Evolutionary conservation across 1,140 invertebrate genomes (phyloP), one percentile per base, ranked within the genome.

Genomic region (Lethocerus indicus): DNA sequence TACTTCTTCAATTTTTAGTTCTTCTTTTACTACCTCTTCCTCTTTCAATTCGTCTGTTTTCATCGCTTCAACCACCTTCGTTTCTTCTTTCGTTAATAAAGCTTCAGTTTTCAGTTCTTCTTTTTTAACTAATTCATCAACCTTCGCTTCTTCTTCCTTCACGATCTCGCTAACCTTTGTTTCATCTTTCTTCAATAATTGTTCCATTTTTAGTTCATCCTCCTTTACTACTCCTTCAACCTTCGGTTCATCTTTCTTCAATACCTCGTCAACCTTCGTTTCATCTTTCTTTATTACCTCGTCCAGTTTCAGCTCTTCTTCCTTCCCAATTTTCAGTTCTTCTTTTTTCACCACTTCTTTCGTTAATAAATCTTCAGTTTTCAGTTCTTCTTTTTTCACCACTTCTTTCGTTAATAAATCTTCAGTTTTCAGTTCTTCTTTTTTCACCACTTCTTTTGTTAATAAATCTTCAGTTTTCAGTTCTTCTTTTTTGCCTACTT

Each of bases 381-480:
- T 41, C n/a, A 42, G 12, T 16, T 21, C n/a, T 40, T 46, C 16
- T 42, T 18, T 29, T 40, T 32, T 54, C 44, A 41, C 46, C 47
- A 16, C 37, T 14, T 39, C 32, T n/a, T 45, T 27, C 16, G 14
- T n/a, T 14, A 28, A 9, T 2, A 32, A 21, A 13, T 47, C 45
- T 25, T 0, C 27, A 47, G 3, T 24, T 48, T 37, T 27, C 20
- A 16, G 16, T 3, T 14, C 24, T 18, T 14, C 2, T 28, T 16
- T n/a, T n/a, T n/a, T n/a, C n/a, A n/a, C n/a, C n/a, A n/a, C n/a
- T n/a, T n/a, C n/a, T n/a, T n/a, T n/a, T n/a, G n/a, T n/a, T n/a
- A n/a, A n/a, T n/a, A n/a, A n/a, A n/a, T n/a, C n/a, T n/a, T n/a
- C n/a, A n/a, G n/a, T n/a, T n/a, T n/a, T n/a, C n/a, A n/a, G 16